Base-by-base conservation (phyloP, 2,113 vertebrate species). In the Eupsittula cactorum region DNA sequence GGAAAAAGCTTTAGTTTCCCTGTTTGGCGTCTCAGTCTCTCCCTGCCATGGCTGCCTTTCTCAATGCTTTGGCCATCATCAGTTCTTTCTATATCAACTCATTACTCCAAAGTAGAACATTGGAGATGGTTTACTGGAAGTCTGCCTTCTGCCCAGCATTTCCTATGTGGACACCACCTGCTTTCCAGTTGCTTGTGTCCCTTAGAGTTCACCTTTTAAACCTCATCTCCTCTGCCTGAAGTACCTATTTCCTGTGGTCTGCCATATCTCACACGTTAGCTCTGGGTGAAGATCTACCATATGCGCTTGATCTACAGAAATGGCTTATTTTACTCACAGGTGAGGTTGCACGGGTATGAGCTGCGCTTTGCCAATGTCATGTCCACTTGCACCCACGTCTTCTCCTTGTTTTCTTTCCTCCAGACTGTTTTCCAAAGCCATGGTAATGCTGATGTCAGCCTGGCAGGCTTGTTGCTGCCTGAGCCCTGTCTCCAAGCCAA, bases 381-480 rank as follows among this genome's bases (percentile, higher is more conserved):
- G 5, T 52, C 42, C 62, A 49, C 44, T 73, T 85, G 28, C 59
- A 42, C 53, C 41, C 75, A 77, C 49, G 33, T 80, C 29, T 69
- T 93, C 75, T 78, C 41, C 73, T 65, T 71, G 37, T 75, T 88
- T 93, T 91, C 52, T 80, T 95, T 85, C 70, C 84, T 90, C 88
- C 84, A 67, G 59, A 69, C 52, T 87, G 35, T 93, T 80, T 88
- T 87, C 75, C 85, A 53, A 73, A 94, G 63, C 59, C 53, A 37
- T 23, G 49, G 53, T 82, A 62, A 59, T 90, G 92, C 93, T 96
- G 94, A 90, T 94, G 84, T 93, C 94, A 95, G 94, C 82, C 67
- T 85, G 62, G 67, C 53, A 91, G 92, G 74, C 90, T 93, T 94
- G 94, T 88, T 3, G 1, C 85, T 95, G 95, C 95, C 82, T 90